Evolutionary conservation across 37 sponge, comb jelly and placozoan species (phyloP), one percentile per base, ranked within the genome.

Genomic region (Axinella damicornis): DNA sequence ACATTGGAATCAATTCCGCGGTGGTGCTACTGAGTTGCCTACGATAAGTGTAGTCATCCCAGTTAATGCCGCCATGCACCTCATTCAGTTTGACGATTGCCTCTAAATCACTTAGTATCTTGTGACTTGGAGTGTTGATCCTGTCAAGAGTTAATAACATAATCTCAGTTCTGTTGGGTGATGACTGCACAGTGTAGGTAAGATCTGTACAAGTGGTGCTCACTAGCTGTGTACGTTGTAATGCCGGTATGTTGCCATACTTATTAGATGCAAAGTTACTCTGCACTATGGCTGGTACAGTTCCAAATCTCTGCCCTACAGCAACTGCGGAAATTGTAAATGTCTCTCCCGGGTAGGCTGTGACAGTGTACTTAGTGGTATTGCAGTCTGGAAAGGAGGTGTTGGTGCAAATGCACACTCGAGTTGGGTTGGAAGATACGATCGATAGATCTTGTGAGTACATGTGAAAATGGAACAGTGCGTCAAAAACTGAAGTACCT

Each of bases 361-460:
- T 18, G 20, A 31, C 28, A 19, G 31, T 27, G 28, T 33, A 30
- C 19, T 67, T 32, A 33, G 69, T 67, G 31, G 31, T 67, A 31
- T 5, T 33, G 34, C 69, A 67, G 69, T 67, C 34, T 5, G 69
- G 31, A 30, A 67, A 6, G n/a, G 34, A 33, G 34, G 9, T 46
- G 69, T 67, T 67, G 6, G 30, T 67, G 34, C 69, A 67, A 32
- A 67, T 28, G 34, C 69, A 67, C 12, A 67, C 34, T 2, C 69
- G 30, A 14, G 34, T 67, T 30, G 69, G 33, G 12, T 32, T 31
- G 2, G 69, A 67, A 33, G 69, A 33, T 67, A 67, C 12, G 20
- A 31, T 2, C 12, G 34, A 32, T 33, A 19, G 30, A 12, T 32
- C 34, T 30, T 67, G 19, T 14, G 69, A 12, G 5, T 2, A 19